Conservation (phyloP, 2,888 invertebrate species). For the Coelogynopora nodosa region DNA sequence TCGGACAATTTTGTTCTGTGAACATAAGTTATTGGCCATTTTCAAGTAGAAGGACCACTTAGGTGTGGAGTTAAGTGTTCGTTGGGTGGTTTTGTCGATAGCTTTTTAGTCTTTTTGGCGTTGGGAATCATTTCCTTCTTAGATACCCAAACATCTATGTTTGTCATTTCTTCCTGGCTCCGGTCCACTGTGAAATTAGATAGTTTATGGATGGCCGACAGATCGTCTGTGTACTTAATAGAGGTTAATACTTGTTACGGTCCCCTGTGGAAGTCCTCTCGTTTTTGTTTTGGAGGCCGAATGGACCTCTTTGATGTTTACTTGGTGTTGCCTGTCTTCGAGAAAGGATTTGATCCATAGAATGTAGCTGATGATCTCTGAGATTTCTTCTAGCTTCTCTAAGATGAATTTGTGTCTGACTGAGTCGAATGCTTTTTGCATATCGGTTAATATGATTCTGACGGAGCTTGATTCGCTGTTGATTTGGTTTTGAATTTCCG, state of each 20-base stretch:
- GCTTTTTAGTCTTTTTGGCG: constrained; percentile 10
- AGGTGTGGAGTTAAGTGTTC: neutral
- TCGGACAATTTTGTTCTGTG: constrained; percentile 12
- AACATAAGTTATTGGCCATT: neutral
- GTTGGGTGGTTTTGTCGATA: neutral
- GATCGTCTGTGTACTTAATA: neutral
- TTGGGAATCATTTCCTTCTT: neutral
- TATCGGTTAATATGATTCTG: neutral
- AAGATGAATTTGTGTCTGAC: neutral
- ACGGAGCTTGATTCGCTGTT: neutral
- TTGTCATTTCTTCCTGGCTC: constrained; percentile 23
- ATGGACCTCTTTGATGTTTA: constrained; percentile 7
- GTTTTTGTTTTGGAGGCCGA: constrained; percentile 23
- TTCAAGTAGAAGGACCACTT: neutral
- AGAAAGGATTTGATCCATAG: constrained; percentile 17
- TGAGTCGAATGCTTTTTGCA: constrained; percentile 23
- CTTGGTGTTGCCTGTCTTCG: constrained; percentile 12
- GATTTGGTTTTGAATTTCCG: constrained; percentile 13
- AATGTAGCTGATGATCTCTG: constrained; percentile 6
- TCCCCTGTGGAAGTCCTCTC: constrained; percentile 24
- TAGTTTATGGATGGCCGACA: constrained; percentile 19
- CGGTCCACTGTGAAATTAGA: constrained; percentile 15
- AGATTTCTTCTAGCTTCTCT: constrained; percentile 12
- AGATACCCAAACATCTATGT: neutral
- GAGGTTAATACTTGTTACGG: neutral